Evolutionary conservation across 2,113 vertebrate genomes (phyloP), one percentile per base, ranked within the genome.

Genomic region (Perognathus longimembris): DNA sequence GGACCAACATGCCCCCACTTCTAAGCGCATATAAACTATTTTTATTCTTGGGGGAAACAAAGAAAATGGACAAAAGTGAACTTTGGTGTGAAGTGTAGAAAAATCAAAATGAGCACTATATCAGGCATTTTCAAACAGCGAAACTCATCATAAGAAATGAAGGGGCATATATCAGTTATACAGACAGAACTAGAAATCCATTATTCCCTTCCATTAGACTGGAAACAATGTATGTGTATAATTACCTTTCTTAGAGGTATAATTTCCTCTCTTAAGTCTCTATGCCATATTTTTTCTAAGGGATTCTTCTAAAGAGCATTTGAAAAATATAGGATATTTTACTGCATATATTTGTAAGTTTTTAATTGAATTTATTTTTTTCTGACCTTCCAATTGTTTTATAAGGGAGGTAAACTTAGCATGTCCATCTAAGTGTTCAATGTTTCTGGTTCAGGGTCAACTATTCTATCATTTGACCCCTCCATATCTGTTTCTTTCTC

Each of bases 21-120:
- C 40, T 69, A 36, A 83, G 93, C 78, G 1, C 24, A 40, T 5
- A 42, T 64, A 79, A 54, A 57, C 32, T 78, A 64, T 34, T 85
- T 91, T 64, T 88, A 38, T 85, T 88, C 34, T 87, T 89, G 77
- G 54, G 7, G 18, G 32, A 82, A 89, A 70, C 85, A 89, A 2
- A 78, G 86, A 81, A 88, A 0, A 28, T 57, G 8, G 40, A 20
- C 32, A 63, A 40, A 88, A 57, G 14, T 4, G 12, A 84, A 61
- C 66, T 81, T 54, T n/a, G 7, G 50, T 73, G 22, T 34, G 71
- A 73, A 57, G 9, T 14, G 12, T 4, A 88, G 4, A 73, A 7
- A 82, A 89, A 86, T 40, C 1, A 94, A 89, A 92, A 66, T 84
- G n/a, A 79, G 12, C 30, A 76, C 38, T 70, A 38, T 63, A 22